phyloP scores from a whole-genome alignment of 2,888 invertebrate species.

The Cabera pusaria region DNA sequence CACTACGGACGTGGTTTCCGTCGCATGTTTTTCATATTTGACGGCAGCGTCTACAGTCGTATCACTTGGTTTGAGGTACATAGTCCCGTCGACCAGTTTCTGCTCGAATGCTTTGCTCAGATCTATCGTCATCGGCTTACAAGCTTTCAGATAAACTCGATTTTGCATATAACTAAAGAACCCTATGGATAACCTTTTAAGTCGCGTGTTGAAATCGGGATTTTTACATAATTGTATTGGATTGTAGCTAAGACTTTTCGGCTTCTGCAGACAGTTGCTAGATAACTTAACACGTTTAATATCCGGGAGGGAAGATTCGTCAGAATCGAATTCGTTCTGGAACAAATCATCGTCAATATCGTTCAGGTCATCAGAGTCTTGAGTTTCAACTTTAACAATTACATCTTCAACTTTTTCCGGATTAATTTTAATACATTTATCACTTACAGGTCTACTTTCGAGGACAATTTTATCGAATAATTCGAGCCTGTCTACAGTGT shows the following conservation, averaged over 20 bases:
- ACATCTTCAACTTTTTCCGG: conserved; percentile 6
- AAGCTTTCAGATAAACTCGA: conserved; percentile 51
- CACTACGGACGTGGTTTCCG: conserved; percentile 34
- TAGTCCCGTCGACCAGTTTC: conserved; percentile 54
- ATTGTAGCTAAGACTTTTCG: conserved; percentile 56
- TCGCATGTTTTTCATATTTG: too few species aligned
- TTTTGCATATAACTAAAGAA: conserved; percentile 61
- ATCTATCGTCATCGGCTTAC: conserved; percentile 68
- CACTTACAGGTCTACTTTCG: conserved; percentile 57
- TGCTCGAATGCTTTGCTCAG: conserved; percentile 63
- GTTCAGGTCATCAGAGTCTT: not conserved
- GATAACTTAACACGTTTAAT: conserved; percentile 45
- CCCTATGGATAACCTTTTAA: conserved; percentile 60
- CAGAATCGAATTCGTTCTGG: conserved; percentile 25
- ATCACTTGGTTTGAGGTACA: conserved; percentile 38
- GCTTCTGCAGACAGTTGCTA: conserved; percentile 62
- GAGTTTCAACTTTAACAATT: conserved; percentile 1
- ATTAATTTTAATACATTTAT: conserved; percentile 29
- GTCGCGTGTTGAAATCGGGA: conserved; percentile 71
- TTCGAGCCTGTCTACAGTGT: conserved; percentile 38
- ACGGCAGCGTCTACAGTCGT: conserved; percentile 1
- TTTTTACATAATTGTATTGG: conserved; percentile 69
- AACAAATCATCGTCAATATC: conserved; percentile 24
- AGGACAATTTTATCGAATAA: conserved; percentile 47
- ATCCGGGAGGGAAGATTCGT: conserved; percentile 28